Base-by-base conservation (phyloP, 2,113 vertebrate genomes). In the Pseudorhombus dupliciocellatus region DNA sequence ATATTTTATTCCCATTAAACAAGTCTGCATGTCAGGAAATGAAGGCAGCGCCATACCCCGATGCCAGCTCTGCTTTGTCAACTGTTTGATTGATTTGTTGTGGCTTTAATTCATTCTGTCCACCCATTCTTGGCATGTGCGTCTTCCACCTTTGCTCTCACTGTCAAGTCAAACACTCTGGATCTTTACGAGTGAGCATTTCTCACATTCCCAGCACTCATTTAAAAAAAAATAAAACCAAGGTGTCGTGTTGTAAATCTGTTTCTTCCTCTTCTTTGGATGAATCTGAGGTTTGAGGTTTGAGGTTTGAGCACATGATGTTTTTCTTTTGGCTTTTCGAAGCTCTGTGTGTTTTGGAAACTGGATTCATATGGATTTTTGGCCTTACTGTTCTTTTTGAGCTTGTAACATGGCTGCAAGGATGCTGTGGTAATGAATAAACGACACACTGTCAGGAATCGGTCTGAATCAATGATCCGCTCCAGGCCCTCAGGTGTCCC, bases 161-260 rank as follows among this genome's bases (percentile, higher is more conserved):
- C 10, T 2, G 46, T 61, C 31, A 70, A 21, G 60, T 31, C 30
- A 31, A 31, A 30, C 28, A 4, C 4, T 11, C 3, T 3, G 21
- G 54, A 8, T 34, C 44, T 1, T 42, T 59, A 18, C 10, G 20
- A 53, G 30, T 34, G 37, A 22, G 67, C 37, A 21, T 14, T 85
- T 79, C 54, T 15, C 69, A 21, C 76, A 56, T 67, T 75, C 20
- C 25, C 1, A 25, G 26, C 75, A 54, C 48, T 46, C 16, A 26
- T 57, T 42, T 16, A 50, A 52, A 1, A 64, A 1, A 37, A 46
- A 50, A 52, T 1, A 64, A 1, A 37, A 46, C 3, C 70, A 50
- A 7, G 34, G 12, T 0, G 50, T 0, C 12, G 30, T 30, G 60
- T 18, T 52, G 57, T 24, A 7, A 0, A 40, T 0, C 20, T 50